Evolutionary conservation across 2,113 vertebrate species (phyloP), one percentile per base, ranked within the genome.

Genomic region (Ptilonorhynchus violaceus): DNA sequence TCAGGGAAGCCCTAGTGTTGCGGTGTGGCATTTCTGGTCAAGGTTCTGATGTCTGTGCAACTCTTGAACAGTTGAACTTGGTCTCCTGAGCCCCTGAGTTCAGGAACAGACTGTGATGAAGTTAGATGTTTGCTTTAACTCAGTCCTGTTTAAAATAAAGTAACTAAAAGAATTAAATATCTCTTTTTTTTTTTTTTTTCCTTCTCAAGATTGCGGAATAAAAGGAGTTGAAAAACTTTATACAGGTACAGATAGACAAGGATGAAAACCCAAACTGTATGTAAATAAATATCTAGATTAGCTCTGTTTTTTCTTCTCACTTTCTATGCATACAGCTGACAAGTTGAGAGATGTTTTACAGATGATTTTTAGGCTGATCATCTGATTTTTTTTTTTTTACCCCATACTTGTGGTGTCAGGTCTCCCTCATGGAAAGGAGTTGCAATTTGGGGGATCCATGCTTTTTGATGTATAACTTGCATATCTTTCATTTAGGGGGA

Each of bases 381-480:
- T 39, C n/a, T 46, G 30, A 23, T 31, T 66, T 74, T 58, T 64
- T 44, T 30, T 20, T 42, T 42, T 42, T 42, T 13, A 9, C 42
- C 42, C 13, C 42, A 39, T 39, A 39, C 27, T 30, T 50, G 6
- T 56, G 25, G 35, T 56, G 4, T 41, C 75, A 70, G 23, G 10
- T 85, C 8, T 55, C 6, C 37, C 11, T 25, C 13, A 15, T 10
- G 17, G 39, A 63, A 78, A 47, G 27, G 8, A 63, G 14, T 13
- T 63, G 21, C 14, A 27, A 6, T 63, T 60, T 53, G n/a, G 20
- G 33, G 11, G 9, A 68, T 21, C 19, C 16, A 28, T 0, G 0
- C 7, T 58, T 50, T 60, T 41, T 24, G 35, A 46, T 30, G 15
- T 60, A 13, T 41, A 23, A 4, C 33, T 69, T 79, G 5, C 9